Evolutionary conservation across 2,113 vertebrate species (phyloP), one percentile per base, ranked within the genome.

Genomic region (Hippoglossus stenolepis): DNA sequence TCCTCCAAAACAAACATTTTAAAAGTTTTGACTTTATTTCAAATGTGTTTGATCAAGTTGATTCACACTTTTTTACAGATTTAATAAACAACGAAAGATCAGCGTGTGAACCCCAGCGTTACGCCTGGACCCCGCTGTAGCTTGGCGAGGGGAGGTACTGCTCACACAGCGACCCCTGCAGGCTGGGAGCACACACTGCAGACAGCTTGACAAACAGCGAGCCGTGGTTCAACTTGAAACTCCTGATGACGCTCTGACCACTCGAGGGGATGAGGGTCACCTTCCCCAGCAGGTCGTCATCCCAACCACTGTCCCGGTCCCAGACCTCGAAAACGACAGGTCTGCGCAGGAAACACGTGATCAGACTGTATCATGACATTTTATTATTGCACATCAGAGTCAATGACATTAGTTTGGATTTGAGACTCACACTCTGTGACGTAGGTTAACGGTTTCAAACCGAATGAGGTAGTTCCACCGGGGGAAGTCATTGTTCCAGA

Each of bases 81-180:
- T 31, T 31, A 31, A 31, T 31, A 31, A 31, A 31, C 31, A 7
- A 31, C 31, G 31, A 31, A 31, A 7, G 31, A 31, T 31, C 31
- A 31, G 1, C 6, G 31, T 31, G 31, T 31, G 6, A 31, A 31
- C 31, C 6, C 31, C 31, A 31, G 6, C 31, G 6, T 31, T 31
- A 31, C 6, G 31, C 31, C 31, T 1, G 1, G 31, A 7, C 6
- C 7, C 7, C 62, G 61, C 38, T 1, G n/a, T 73, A 67, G 53
- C 1, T 31, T 3, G 84, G 80, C 0, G 54, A 10, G 54, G 94
- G 84, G 5, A 57, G 26, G 0, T 95, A 94, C 0, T 89, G 70
- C 2, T 85, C 68, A 59, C 95, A 95, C 14, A 65, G 66, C 0
- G 3, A 0, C 8, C 95, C 94, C 0, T 54, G 38, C 45, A 96